These are phyloP conservation scores for Trachelus tabidus DNA, from an alignment of 2,888 invertebrate species.

Conservation along the genomic window DNA sequence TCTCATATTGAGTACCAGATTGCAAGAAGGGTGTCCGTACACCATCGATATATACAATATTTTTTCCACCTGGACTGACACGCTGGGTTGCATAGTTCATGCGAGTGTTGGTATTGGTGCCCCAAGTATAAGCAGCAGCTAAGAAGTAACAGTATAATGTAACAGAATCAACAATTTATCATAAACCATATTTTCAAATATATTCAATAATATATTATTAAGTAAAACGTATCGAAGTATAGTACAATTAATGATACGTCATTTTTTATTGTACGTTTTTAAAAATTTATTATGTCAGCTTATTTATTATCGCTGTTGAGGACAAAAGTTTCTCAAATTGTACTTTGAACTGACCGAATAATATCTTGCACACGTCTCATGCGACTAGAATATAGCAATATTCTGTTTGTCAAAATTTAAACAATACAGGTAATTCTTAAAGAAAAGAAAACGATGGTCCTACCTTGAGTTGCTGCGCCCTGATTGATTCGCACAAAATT, in stretches of 20 bases:
- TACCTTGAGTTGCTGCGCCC: slow-evolving; percentile 39
- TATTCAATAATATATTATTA: neutral
- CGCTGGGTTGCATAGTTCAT: slow-evolving; percentile 15
- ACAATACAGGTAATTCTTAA: slow-evolving; percentile 1
- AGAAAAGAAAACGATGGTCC: slow-evolving; percentile 12
- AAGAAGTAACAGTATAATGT: neutral
- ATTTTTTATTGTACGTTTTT: neutral
- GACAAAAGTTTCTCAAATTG: slow-evolving; percentile 21
- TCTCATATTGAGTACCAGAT: slow-evolving; percentile 93
- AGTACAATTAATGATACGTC: neutral
- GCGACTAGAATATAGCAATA: neutral
- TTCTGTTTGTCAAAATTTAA: slow-evolving; percentile 9
- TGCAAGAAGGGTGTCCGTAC: slow-evolving; percentile 95
- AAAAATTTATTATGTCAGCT: neutral
- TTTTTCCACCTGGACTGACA: slow-evolving; percentile 70
- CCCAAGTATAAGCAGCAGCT: neutral
- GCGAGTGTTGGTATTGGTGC: neutral
- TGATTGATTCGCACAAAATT: slow-evolving; percentile 43
- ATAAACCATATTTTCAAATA: neutral
- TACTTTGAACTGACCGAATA: slow-evolving; percentile 31
- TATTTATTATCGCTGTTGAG: slow-evolving; percentile 2
- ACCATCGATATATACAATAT: slow-evolving; percentile 96
- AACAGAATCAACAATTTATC: neutral
- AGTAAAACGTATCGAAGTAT: neutral
- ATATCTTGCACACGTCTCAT: slow-evolving; percentile 15